Conservation (phyloP, 2,888 invertebrate species). For the Drosophila rellima region DNA sequence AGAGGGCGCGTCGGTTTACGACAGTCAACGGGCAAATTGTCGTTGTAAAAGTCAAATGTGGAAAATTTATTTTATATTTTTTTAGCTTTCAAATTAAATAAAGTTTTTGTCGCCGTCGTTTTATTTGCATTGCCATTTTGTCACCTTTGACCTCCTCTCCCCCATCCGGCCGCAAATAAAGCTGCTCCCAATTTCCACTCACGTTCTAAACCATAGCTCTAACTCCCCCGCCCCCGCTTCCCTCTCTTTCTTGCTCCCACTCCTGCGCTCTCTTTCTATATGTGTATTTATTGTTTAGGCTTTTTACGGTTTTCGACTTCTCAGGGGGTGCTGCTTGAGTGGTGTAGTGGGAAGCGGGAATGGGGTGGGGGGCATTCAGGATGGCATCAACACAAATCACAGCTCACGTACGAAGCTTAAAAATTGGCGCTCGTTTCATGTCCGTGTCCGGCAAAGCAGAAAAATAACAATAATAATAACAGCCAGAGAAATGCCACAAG, state of each 20-base stretch:
- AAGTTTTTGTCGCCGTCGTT: constrained; percentile 73
- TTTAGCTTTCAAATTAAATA: constrained; percentile 78
- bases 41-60: constrained; percentile 79
- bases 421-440: constrained; percentile 74
- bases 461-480: constrained; percentile 63
- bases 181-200: constrained; percentile 61
- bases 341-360: neutral
- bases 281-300: constrained; percentile 77
- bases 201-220: constrained; percentile 43
- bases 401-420: constrained; percentile 72
- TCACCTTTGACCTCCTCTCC: constrained; percentile 46
- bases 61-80: constrained; percentile 80
- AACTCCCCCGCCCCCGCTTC: no score
- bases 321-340: neutral
- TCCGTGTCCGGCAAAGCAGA: constrained; percentile 68
- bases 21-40: constrained; percentile 73
- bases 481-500: constrained; percentile 32
- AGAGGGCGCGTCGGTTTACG: constrained; percentile 57
- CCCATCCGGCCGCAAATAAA: constrained; percentile 1
- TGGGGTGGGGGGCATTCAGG: constrained; percentile 6
- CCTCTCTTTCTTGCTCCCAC: constrained; percentile 4
- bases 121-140: constrained; percentile 72
- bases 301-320: constrained; percentile 44
- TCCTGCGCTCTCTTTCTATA: constrained; percentile 26
- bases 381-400: constrained; percentile 68